Percentiles rank a stretch among this genome's conserved stretches.
These are phyloP conservation scores for Orbicella faveolata DNA, from an alignment of 64 coral and sea anemone genomes.

Conservation along the genomic window DNA sequence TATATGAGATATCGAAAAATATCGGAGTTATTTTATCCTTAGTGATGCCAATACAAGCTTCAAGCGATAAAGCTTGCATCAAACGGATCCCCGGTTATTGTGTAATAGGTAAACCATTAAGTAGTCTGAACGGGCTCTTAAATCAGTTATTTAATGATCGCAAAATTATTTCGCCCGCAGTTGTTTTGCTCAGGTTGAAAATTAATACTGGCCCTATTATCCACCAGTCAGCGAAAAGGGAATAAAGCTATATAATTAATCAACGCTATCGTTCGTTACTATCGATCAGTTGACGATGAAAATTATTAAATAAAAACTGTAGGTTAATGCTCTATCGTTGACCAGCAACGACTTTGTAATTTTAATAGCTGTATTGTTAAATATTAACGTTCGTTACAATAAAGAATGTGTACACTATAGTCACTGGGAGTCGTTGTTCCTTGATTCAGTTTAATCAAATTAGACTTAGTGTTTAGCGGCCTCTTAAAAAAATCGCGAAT, in stretches of 20 bases:
- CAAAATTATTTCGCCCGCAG: too few species aligned
- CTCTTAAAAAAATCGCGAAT: too few species aligned
- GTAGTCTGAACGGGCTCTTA: background rate
- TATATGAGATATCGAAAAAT: too few species aligned
- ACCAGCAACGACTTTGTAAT: constrained; percentile 8
- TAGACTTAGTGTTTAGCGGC: too few species aligned
- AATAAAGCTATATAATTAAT: background rate
- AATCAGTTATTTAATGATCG: background rate
- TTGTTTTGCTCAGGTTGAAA: too few species aligned
- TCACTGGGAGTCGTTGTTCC: too few species aligned
- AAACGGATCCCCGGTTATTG: too few species aligned
- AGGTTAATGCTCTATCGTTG: background rate
- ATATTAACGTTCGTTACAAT: background rate
- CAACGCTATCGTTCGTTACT: background rate
- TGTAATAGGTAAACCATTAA: background rate
- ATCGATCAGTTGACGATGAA: constrained; percentile 8
- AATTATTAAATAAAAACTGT: background rate
- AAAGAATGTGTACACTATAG: background rate
- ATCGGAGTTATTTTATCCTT: too few species aligned
- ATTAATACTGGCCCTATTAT: background rate
- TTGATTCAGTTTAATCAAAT: too few species aligned
- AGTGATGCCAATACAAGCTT: too few species aligned
- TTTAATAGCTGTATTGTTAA: constrained; percentile 22
- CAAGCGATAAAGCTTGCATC: too few species aligned
- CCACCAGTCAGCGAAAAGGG: background rate